Conservation (phyloP, 2,888 invertebrate species). For the Ormyrus rosae region DNA sequence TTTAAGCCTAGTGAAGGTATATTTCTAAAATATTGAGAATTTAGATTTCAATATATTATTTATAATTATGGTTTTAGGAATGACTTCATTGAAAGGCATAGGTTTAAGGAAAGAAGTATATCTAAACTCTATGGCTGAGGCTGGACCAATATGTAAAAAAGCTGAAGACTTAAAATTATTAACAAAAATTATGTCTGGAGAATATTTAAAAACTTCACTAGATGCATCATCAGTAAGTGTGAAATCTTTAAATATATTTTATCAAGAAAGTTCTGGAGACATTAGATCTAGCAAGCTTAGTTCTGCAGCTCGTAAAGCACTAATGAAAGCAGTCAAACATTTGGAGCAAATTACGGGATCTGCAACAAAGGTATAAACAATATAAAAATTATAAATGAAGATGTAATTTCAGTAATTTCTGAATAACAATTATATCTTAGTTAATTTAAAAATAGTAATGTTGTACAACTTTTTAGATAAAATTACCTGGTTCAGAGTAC, state of each 20-base stretch:
- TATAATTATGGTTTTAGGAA: conserved; percentile 74
- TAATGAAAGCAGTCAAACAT: conserved; percentile 78
- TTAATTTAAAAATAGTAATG: background rate
- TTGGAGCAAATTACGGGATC: conserved; percentile 72
- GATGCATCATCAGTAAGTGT: conserved; percentile 79
- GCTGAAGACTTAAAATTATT: conserved; percentile 88
- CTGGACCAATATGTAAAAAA: conserved; percentile 89
- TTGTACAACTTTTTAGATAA: conserved; percentile 65
- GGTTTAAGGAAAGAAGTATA: conserved; percentile 81
- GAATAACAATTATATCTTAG: conserved; percentile 4
- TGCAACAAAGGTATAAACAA: conserved; percentile 67
- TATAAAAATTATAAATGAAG: conserved; percentile 25
- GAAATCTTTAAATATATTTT: conserved; percentile 84
- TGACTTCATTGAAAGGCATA: conserved; percentile 80
- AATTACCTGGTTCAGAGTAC: conserved; percentile 76
- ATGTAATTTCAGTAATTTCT: conserved; percentile 4
- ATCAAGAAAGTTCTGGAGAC: conserved; percentile 86
- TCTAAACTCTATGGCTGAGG: conserved; percentile 86
- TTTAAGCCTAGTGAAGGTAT: conserved; percentile 85
- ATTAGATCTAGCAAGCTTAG: conserved; percentile 84
- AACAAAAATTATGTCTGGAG: conserved; percentile 81
- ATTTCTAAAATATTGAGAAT: conserved; percentile 20
- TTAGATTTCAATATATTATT: conserved; percentile 1
- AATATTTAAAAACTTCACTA: conserved; percentile 78
- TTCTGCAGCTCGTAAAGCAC: conserved; percentile 80